Conservation (phyloP, 2,888 invertebrate species). For the Cactoblastis cactorum region DNA sequence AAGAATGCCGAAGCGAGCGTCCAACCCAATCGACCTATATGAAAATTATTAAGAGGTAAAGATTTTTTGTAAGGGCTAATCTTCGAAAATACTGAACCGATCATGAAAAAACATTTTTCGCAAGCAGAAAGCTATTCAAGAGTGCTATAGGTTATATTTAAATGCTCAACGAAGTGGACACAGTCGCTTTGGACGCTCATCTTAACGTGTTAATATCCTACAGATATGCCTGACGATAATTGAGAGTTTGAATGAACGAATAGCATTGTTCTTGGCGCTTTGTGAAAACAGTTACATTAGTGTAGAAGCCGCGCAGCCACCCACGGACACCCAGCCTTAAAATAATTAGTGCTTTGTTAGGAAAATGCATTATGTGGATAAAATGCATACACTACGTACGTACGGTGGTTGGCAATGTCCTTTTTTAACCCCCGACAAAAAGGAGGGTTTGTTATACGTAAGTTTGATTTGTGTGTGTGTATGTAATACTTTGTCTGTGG, state of each 20-base stretch:
- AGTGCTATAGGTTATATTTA: too few species aligned
- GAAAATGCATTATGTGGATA: conserved; percentile 8
- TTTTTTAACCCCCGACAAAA: not conserved
- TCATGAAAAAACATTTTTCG: too few species aligned
- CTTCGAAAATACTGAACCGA: too few species aligned
- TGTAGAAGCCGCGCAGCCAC: not conserved
- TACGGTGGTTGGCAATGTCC: not conserved
- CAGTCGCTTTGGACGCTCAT: not conserved
- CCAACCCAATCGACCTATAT: too few species aligned
- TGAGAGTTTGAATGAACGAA: conserved; percentile 28
- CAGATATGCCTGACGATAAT: conserved; percentile 30
- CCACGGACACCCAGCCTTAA: not conserved
- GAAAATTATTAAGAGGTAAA: too few species aligned
- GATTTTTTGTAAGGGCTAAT: too few species aligned
- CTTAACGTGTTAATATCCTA: conserved; percentile 30
- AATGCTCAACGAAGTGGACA: too few species aligned
- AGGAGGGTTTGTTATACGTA: too few species aligned
- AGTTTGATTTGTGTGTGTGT: too few species aligned
- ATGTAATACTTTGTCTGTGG: too few species aligned
- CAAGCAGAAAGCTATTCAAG: too few species aligned
- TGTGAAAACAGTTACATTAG: conserved; percentile 9
- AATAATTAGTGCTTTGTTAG: conserved; percentile 3
- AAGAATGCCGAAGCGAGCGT: too few species aligned
- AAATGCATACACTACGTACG: conserved; percentile 15
- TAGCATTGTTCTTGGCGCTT: conserved; percentile 29